Conservation (phyloP, 1,140 invertebrate species). For the Colletes latitarsis region DNA sequence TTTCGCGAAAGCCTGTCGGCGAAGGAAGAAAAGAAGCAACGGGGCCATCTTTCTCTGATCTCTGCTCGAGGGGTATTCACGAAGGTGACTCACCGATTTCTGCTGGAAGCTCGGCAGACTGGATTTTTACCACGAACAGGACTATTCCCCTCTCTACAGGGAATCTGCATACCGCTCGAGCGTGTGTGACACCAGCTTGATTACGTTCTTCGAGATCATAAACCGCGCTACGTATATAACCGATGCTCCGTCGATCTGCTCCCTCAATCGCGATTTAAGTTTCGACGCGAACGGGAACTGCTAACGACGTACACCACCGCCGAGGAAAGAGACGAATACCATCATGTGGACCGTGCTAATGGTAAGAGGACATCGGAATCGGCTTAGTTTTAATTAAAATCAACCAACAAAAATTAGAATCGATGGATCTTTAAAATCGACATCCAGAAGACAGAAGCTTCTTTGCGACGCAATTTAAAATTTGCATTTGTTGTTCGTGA, state of each 20-base stretch:
- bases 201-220: slow-evolving; percentile 68
- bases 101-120: background rate
- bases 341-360: slow-evolving; percentile 24
- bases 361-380: slow-evolving; percentile 33
- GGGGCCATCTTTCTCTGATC: slow-evolving; percentile 16
- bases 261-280: slow-evolving; percentile 65
- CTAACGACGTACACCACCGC: background rate
- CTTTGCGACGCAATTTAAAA: too few species aligned
- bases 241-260: slow-evolving; percentile 67
- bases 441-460: too few species aligned
- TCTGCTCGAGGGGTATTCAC: background rate
- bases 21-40: slow-evolving; percentile 9
- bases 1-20: slow-evolving; percentile 1
- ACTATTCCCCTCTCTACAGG: slow-evolving; percentile 56
- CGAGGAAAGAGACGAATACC: background rate
- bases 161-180: slow-evolving; percentile 64
- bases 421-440: too few species aligned
- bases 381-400: background rate
- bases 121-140: slow-evolving; percentile 38
- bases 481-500: too few species aligned
- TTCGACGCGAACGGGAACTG: slow-evolving; percentile 36
- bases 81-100: slow-evolving; percentile 49
- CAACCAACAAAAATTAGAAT: too few species aligned
- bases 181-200: slow-evolving; percentile 60
- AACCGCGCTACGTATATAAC: slow-evolving; percentile 70